Conservation (phyloP, 2,888 invertebrate species). For the Caenorhabditis sulstoni region DNA sequence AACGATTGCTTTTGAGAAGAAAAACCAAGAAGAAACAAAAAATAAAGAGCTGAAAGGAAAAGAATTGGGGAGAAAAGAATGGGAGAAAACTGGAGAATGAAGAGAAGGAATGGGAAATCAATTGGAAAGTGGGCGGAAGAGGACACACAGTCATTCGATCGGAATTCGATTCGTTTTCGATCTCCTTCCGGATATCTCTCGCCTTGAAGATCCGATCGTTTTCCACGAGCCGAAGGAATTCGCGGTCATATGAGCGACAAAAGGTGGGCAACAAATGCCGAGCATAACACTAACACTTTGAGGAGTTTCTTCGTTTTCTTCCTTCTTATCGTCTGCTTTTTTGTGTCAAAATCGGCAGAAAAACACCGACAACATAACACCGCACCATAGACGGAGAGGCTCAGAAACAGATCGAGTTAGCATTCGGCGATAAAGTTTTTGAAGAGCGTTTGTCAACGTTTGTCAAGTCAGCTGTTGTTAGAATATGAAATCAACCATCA, state of each 20-base stretch:
- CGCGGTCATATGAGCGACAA: constrained; percentile 20
- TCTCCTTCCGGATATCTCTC: constrained; percentile 10
- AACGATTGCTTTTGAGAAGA: neutral
- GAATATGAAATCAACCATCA: too few relatives aligned
- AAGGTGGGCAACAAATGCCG: constrained; percentile 5
- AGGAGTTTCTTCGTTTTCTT: neutral
- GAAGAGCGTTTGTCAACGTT: too few relatives aligned
- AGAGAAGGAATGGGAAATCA: neutral
- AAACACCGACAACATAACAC: too few relatives aligned
- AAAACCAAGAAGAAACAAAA: neutral
- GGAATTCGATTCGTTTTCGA: constrained; percentile 37
- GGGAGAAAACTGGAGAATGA: neutral
- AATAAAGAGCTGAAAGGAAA: constrained; percentile 1
- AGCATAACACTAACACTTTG: constrained; percentile 9
- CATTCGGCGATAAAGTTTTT: too few relatives aligned
- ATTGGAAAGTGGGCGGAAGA: neutral
- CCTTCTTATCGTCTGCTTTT: constrained; percentile 21
- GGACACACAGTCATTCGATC: constrained; percentile 23
- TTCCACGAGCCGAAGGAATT: constrained; percentile 24
- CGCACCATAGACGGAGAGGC: too few relatives aligned
- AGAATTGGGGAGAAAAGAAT: constrained; percentile 5
- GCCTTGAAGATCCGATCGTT: neutral
- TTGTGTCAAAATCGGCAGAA: neutral
- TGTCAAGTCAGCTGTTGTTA: too few relatives aligned
- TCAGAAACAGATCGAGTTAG: too few relatives aligned